A percentile compares a stretch with the other conserved stretches of the same genome.
These are phyloP conservation scores for Lanius collurio DNA, from an alignment of 2,113 vertebrate genomes.

Conservation along the genomic window DNA sequence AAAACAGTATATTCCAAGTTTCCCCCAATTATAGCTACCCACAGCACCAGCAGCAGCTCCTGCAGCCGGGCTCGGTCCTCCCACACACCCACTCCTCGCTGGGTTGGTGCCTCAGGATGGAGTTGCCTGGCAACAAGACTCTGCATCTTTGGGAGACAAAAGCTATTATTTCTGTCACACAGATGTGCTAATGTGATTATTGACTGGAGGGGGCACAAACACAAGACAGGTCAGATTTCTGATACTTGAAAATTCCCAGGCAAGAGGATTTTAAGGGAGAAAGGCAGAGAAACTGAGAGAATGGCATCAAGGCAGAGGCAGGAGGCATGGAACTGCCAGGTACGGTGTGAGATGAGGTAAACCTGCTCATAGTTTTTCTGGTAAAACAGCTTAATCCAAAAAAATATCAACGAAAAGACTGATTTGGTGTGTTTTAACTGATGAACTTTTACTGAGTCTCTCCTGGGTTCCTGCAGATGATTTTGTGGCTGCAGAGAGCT, in stretches of 20 bases:
- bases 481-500: neutral
- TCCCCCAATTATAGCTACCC: slow-evolving; percentile 37
- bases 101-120: slow-evolving; percentile 66
- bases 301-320: neutral
- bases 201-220: slow-evolving; percentile 26
- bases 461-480: neutral
- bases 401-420: fast-evolving
- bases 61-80: slow-evolving; percentile 25
- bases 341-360: neutral
- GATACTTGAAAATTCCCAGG: neutral
- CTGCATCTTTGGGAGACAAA: slow-evolving; percentile 75
- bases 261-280: neutral
- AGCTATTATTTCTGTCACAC: slow-evolving; percentile 73
- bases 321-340: neutral
- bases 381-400: neutral
- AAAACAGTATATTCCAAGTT: neutral
- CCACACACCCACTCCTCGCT: slow-evolving; percentile 41
- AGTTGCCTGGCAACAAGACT: slow-evolving; percentile 81
- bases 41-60: slow-evolving; percentile 13
- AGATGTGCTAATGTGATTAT: slow-evolving; percentile 71
- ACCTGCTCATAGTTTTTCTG: neutral
- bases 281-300: neutral
- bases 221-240: slow-evolving; percentile 9
- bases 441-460: neutral
- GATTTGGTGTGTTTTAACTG: fast-evolving